Conservation (phyloP, 2,113 vertebrate genomes). For the Urocolius indicus region DNA sequence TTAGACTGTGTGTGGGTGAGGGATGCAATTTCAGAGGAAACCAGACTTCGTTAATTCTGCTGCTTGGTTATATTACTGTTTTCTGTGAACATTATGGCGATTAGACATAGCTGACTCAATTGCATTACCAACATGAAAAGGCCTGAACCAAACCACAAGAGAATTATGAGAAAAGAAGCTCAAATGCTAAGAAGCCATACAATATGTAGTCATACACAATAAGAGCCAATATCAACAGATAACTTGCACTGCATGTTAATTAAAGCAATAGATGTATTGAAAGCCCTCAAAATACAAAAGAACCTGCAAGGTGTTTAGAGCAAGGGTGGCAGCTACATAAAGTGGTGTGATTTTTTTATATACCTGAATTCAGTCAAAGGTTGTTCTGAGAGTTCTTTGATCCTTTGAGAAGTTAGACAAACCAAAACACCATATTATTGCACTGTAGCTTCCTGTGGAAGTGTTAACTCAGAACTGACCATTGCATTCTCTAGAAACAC, state of each 20-base stretch:
- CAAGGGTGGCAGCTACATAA: background rate
- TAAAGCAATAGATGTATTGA: background rate
- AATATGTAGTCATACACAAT: background rate
- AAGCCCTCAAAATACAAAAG: background rate
- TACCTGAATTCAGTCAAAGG: background rate
- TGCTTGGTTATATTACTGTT: slow-evolving; percentile 3
- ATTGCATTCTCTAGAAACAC: background rate
- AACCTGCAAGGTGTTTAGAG: background rate
- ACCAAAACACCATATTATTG: background rate
- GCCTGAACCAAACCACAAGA: background rate
- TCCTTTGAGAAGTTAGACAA: background rate
- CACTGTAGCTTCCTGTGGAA: background rate
- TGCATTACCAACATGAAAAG: slow-evolving; percentile 6
- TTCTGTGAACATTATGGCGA: slow-evolving; percentile 11
- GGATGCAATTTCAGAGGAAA: slow-evolving; percentile 21
- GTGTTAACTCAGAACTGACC: background rate
- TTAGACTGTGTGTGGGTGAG: slow-evolving; percentile 21
- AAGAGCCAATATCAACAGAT: background rate
- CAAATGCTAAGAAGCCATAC: background rate
- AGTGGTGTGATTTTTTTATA: background rate
- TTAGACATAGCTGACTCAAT: slow-evolving; percentile 6
- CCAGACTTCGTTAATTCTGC: background rate
- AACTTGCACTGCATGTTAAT: background rate
- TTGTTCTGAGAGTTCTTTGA: background rate
- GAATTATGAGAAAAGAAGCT: background rate